Conservation (phyloP, 2,888 invertebrate genomes). For the Lasiommata megera region DNA sequence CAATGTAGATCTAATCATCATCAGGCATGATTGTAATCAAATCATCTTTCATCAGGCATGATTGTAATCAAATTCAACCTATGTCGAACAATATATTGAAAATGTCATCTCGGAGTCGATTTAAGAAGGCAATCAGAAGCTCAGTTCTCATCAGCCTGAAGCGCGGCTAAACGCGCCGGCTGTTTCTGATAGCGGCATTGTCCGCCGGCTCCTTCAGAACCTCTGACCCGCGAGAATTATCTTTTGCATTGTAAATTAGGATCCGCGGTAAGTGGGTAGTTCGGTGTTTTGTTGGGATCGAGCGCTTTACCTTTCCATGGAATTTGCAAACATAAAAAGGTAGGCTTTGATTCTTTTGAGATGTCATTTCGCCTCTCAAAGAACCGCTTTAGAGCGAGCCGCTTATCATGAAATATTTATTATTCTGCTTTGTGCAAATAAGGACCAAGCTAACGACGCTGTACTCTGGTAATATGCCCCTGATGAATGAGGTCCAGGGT, state of each 20-base stretch:
- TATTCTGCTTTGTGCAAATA: not conserved
- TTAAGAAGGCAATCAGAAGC: not conserved
- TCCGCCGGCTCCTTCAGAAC: not conserved
- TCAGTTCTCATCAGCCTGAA: conserved; percentile 14
- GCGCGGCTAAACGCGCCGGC: conserved; percentile 16
- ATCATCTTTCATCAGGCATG: too few species aligned
- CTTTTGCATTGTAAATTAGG: conserved; percentile 27
- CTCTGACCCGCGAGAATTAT: conserved; percentile 22
- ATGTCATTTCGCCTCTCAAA: not conserved
- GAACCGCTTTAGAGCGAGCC: not conserved
- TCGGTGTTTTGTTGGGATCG: conserved; percentile 19
- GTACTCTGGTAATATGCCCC: not conserved
- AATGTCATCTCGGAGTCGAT: not conserved
- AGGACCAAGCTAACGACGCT: not conserved
- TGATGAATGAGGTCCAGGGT: too few species aligned
- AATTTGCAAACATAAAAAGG: conserved; percentile 8
- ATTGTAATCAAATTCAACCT: too few species aligned
- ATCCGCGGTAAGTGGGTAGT: conserved; percentile 21
- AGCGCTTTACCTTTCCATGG: not conserved
- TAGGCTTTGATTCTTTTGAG: conserved; percentile 11
- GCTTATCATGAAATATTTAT: conserved; percentile 1
- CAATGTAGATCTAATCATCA: too few species aligned
- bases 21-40: too few species aligned
- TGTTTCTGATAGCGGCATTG: conserved; percentile 21
- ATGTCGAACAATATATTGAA: too few species aligned